Evolutionary conservation across 2,888 invertebrate genomes (phyloP), one percentile per base, ranked within the genome.

Genomic region (Rhagonycha fulva): DNA sequence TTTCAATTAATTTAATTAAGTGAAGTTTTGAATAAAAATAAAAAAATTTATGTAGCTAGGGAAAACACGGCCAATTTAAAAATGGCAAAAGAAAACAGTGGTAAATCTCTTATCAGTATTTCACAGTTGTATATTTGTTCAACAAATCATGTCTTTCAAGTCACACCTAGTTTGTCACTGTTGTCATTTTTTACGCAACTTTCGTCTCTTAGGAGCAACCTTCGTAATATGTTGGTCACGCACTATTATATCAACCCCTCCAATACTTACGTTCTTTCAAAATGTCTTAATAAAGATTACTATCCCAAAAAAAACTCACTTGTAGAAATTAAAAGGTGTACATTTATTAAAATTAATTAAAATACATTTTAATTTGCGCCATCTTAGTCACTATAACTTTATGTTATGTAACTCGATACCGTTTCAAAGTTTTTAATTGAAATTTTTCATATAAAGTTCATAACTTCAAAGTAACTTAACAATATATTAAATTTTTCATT

Each of bases 131-230:
- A 77, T 78, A 78, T 79, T 80, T 78, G 78, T 72, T 74, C 74
- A 78, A 80, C 78, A 80, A 80, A 81, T 81, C 80, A 77, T 76
- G 77, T 78, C 76, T 77, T 72, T 76, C 74, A 78, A 79, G 76
- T 75, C 72, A 77, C 76, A 76, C 77, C 68, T 74, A 63, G 71
- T 75, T 76, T 72, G 74, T 76, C 76, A 74, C 70, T 79, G 76
- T 71, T 74, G 67, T 32, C 67, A 61, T 60, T 77, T 73, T 74
- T 74, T 63, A 26, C 67, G 28, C 68, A 11, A 28, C 28, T 62
- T 32, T 60, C 63, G 47, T 72, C 72, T 72, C 75, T 76, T 72
- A 71, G 70, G 68, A 28, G 24, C 69, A 68, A 75, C 74, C 73
- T 75, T 62, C 10, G 62, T 62, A 71, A 71, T 67, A 81, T 82